These are phyloP conservation scores for Allacma fusca DNA, from an alignment of 2,888 invertebrate species.

Conservation along the genomic window DNA sequence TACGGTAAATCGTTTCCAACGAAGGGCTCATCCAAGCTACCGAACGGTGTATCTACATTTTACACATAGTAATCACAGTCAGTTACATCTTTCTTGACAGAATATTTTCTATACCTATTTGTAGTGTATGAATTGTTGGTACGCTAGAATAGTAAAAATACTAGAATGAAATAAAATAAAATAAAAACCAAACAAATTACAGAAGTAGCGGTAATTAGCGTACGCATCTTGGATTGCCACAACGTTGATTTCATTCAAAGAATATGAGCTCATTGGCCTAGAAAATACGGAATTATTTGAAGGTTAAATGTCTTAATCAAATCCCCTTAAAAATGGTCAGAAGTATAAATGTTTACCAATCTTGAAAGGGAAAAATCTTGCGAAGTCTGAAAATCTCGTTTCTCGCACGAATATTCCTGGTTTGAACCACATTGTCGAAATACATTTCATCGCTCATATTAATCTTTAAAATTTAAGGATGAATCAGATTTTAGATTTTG, in stretches of 20 bases:
- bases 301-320: no score
- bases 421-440: constrained; percentile 47
- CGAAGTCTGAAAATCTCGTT: constrained; percentile 39
- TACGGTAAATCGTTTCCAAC: constrained; percentile 50
- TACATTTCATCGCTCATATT: constrained; percentile 33
- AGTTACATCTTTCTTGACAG: no score
- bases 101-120: no score
- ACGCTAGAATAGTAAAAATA: no score
- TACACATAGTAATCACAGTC: not conserved
- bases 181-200: not conserved
- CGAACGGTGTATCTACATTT: constrained; percentile 45
- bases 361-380: constrained; percentile 32
- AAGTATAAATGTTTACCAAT: not conserved
- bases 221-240: not conserved
- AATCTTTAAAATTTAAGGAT: no score
- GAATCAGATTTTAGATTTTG: no score
- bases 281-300: no score
- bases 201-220: constrained; percentile 26
- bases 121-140: no score
- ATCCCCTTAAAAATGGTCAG: not conserved
- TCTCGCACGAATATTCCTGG: constrained; percentile 41
- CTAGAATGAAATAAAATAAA: no score
- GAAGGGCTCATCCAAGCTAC: constrained; percentile 43
- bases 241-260: constrained; percentile 16
- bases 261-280: constrained; percentile 22